A percentile compares a stretch with the other conserved stretches of the same genome.
Evolutionary conservation across 2,888 invertebrate species (phyloP).

Genomic region (Cacoxenus indagator): DNA sequence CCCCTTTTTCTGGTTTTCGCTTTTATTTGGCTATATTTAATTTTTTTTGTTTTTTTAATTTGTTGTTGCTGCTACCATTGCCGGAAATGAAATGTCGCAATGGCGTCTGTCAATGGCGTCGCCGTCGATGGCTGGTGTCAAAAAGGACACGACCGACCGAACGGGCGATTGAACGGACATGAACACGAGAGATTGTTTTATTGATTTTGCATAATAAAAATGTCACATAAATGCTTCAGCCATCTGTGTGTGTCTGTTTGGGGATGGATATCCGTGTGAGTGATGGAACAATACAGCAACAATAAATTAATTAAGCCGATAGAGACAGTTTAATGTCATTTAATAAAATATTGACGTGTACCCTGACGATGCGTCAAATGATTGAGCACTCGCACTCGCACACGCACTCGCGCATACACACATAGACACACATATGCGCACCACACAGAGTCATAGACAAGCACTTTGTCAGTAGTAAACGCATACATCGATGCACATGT

Average conservation of each 20-base stretch:
- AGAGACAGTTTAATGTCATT: constrained; percentile 71
- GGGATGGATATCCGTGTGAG: constrained; percentile 26
- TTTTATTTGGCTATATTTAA: no score
- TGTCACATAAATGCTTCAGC: constrained; percentile 54
- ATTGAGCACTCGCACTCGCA: constrained; percentile 46
- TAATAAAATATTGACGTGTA: constrained; percentile 69
- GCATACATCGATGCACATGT: not conserved
- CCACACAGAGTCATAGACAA: no score
- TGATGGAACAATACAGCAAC: constrained; percentile 61
- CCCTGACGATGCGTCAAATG: constrained; percentile 61
- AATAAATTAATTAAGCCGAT: constrained; percentile 71
- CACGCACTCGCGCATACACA: not conserved
- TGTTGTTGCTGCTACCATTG: not conserved
- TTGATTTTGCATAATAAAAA: constrained; percentile 68
- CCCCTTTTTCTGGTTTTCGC: no score
- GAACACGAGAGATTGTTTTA: constrained; percentile 58
- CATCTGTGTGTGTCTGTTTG: not conserved
- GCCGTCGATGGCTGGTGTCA: constrained; percentile 55
- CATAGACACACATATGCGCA: not conserved
- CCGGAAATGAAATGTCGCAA: constrained; percentile 4
- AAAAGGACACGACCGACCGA: constrained; percentile 58
- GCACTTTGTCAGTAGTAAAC: constrained; percentile 25
- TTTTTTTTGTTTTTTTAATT: constrained; percentile 30
- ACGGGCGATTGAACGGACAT: constrained; percentile 37
- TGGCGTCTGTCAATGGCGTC: constrained; percentile 1